phyloP scores from a whole-genome alignment of 2,888 invertebrate species.

The Drosophila borealis region DNA sequence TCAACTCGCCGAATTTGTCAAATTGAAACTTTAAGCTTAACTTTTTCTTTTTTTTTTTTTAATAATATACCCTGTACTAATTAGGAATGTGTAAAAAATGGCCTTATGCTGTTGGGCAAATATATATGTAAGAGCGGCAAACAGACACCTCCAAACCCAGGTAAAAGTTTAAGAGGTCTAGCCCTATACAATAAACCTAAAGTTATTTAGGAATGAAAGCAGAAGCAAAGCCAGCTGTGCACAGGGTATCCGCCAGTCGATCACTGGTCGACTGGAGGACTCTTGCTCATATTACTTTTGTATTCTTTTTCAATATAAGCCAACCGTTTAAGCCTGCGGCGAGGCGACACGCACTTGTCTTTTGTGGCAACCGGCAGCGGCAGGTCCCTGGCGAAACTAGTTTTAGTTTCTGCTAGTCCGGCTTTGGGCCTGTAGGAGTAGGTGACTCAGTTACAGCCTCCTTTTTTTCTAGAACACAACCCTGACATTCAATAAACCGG shows the following conservation, averaged over 20 bases:
- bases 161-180: too few relatives aligned
- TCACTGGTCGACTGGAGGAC: neutral
- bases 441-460: conserved; percentile 55
- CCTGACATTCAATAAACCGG: conserved; percentile 67
- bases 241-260: neutral
- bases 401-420: conserved; percentile 16
- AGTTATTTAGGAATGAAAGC: too few relatives aligned
- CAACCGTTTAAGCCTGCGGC: neutral
- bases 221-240: neutral
- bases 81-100: too few relatives aligned
- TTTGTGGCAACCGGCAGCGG: conserved; percentile 6
- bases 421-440: conserved; percentile 57
- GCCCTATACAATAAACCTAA: too few relatives aligned
- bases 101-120: neutral
- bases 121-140: too few relatives aligned
- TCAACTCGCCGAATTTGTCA: conserved; percentile 58
- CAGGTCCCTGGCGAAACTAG: conserved; percentile 37
- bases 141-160: too few relatives aligned
- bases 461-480: conserved; percentile 63
- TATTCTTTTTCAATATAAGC: neutral
- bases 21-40: conserved; percentile 41
- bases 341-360: conserved; percentile 35
- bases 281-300: neutral
- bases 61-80: neutral
- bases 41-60: neutral